Base-by-base conservation (phyloP, 2,113 vertebrate genomes). In the Odontesthes bonariensis region DNA sequence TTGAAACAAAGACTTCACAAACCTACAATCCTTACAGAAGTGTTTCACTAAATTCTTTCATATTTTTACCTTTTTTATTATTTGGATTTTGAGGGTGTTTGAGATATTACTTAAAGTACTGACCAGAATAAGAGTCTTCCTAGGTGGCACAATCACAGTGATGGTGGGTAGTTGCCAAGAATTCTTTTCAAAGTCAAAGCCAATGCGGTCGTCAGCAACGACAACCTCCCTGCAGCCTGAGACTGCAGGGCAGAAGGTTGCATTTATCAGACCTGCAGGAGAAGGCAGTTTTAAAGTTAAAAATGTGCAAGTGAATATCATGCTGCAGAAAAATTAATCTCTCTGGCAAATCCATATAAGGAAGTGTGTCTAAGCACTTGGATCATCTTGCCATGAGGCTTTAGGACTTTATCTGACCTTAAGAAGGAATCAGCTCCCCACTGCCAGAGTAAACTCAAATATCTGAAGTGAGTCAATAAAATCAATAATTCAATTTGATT, bases 161-260 rank as follows among this genome's bases (percentile, higher is more conserved):
- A 98, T 85, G 7, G 84, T 89, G 31, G 97, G 75, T 0, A 82
- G 84, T 2, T 86, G 92, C 59, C 92, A 86, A 56, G 86, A 86
- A 87, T 95, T 92, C n/a, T 87, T 81, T 27, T 81, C 89, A 82
- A 97, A 51, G 32, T 96, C 93, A 27, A 98, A 90, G 59, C 94
- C 93, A 53, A 95, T 94, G 58, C 88, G 94, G 13, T 91, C 93
- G 56, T 92, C 92, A 5, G 93, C 83, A 3, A 95, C 78, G 72
- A 98, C 93, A 47, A 94, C 93, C 60, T 93, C 92, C 75, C 88
- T 93, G 89, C 98, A 99, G 75, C 98, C 97, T 42, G 95, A 95
- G 27, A 85, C 79, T 11, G 94, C 94, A 6, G 97, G 97, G 81
- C 97, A 99, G 89, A 97, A 98, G 0, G 94, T 94, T 55, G 96